Base-by-base conservation (phyloP, 2,113 vertebrate species). In the Ptilonorhynchus violaceus region DNA sequence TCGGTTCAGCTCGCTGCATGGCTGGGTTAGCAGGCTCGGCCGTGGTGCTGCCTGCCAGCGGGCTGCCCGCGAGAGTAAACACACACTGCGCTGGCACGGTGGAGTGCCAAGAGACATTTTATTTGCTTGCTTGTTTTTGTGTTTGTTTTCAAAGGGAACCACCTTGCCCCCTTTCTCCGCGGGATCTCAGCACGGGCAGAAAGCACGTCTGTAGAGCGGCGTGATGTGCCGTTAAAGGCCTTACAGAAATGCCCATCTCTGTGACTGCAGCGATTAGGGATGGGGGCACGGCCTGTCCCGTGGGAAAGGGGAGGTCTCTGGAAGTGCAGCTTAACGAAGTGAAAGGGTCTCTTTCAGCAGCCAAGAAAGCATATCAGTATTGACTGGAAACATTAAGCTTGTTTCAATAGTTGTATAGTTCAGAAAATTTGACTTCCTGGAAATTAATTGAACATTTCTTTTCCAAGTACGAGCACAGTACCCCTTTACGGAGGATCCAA, bases 1-100 rank as follows among this genome's bases (percentile, higher is more conserved):
- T 22, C 0, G 0, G 23, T 33, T n/a, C 70, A 55, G 44, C 52
- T 47, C 0, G 0, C 68, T 31, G 53, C 18, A 2, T 1, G 68
- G 58, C 69, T 33, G 42, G 24, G 47, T 55, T 11, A 55, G 82
- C 49, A 2, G 0, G 6, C 15, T 27, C 2, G 2, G 74, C 81
- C 0, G 1, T 2, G 67, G 42, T 7, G 64, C 49, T 66, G 87
- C 66, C 58, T 39, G 37, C 37, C 37, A 12, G 53, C 4, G 0
- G 56, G 58, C 55, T 80, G 84, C 67, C 67, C 4, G 0, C 15
- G 30, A 74, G 50, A 37, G 44, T 28, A 53, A 63, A 37, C n/a
- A 44, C 35, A 27, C 1, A 0, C 27, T 27, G 55, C 2, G 4
- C 88, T 13, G 78, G 41, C 89, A 46, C 2, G 0, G 44, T 1